These are phyloP conservation scores for Alligator mississippiensis DNA, from an alignment of 2,113 vertebrate species.

Conservation along the genomic window DNA sequence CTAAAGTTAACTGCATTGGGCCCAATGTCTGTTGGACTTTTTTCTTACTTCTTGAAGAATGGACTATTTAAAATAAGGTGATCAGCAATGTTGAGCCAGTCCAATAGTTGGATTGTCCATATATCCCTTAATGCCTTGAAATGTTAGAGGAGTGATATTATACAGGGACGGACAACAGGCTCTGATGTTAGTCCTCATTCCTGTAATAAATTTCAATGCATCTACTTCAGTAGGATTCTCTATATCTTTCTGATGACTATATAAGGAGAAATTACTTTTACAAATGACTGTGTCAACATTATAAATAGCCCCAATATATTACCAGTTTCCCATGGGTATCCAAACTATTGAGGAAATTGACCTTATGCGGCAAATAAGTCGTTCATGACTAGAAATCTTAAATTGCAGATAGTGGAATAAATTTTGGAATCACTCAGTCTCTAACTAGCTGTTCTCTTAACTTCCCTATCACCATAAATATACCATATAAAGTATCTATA, in stretches of 20 bases:
- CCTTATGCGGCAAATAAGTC: background rate
- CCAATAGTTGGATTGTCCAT: fast-evolving
- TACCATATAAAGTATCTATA: background rate
- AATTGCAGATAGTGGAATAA: constrained; percentile 21
- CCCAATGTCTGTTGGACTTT: background rate
- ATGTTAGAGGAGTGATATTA: background rate
- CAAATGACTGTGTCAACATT: constrained; percentile 22
- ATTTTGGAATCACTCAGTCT: constrained; percentile 32
- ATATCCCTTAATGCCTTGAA: background rate
- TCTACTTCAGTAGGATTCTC: background rate
- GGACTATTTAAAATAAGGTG: background rate
- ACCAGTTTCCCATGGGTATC: constrained; percentile 19
- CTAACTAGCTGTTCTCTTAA: constrained; percentile 10
- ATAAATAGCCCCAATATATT: constrained; percentile 25
- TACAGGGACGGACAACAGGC: background rate
- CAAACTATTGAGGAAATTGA: constrained; percentile 37
- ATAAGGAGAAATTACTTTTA: constrained; percentile 48
- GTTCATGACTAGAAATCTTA: constrained; percentile 14
- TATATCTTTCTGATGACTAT: constrained; percentile 18
- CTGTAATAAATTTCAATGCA: background rate
- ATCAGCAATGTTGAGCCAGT: background rate
- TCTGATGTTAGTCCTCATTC: background rate
- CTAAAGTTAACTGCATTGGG: background rate
- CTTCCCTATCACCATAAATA: constrained; percentile 23
- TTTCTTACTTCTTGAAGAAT: background rate